Conservation (phyloP, 2,797 vertebrate genomes). For the Huso huso region DNA sequence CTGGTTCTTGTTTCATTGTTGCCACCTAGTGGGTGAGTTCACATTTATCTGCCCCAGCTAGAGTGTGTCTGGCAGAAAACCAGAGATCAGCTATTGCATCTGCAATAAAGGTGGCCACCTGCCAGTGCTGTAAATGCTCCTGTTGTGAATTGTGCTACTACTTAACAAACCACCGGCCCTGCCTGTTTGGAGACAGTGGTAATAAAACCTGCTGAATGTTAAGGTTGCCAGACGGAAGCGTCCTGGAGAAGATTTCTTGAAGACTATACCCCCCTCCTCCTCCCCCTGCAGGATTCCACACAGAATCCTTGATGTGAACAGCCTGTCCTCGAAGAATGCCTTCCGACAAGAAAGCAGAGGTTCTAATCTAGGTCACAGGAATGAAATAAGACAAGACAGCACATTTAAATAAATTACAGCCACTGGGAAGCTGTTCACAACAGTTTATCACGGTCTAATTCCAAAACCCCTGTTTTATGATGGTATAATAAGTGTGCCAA, state of each 20-base stretch:
- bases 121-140: constrained; percentile 6
- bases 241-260: constrained; percentile 1
- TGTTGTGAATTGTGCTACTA: background rate
- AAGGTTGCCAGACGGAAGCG: background rate
- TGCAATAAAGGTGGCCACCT: constrained; percentile 13
- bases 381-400: constrained; percentile 10
- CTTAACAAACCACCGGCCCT: background rate
- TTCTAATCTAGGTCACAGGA: constrained; percentile 32
- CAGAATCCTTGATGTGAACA: constrained; percentile 29
- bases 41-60: no score
- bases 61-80: background rate
- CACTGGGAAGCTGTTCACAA: constrained; percentile 28
- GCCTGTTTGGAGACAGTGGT: background rate
- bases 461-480: constrained; percentile 24
- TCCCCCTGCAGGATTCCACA: constrained; percentile 15
- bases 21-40: constrained; percentile 36
- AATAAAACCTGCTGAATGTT: background rate
- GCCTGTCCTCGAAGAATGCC: constrained; percentile 20
- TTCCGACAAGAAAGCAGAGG: constrained; percentile 18
- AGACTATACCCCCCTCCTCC: background rate
- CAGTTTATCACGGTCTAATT: constrained; percentile 31
- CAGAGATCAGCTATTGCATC: background rate
- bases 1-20: constrained; percentile 25
- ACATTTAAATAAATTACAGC: constrained; percentile 35
- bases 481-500: constrained; percentile 42